Evolutionary conservation across 1,140 invertebrate genomes (phyloP), one percentile per base, ranked within the genome.

Genomic region (Orussus abietinus): DNA sequence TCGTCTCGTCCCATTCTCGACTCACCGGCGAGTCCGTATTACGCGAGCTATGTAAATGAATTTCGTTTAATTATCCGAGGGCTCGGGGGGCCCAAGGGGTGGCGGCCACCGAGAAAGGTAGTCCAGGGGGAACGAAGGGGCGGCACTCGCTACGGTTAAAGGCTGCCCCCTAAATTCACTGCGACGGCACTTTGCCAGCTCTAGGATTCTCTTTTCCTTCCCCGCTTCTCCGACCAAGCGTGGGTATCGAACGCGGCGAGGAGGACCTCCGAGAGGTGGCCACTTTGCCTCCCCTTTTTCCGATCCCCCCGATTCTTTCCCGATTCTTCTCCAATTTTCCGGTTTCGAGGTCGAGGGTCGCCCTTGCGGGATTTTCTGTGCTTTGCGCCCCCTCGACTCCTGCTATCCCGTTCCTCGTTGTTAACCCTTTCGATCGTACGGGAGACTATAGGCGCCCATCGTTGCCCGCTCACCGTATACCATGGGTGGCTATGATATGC

Each of bases 1-100:
- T 13, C 14, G 31, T 34, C 43, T 37, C 37, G 10, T 21, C 15
- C 25, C 10, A 11, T 44, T 19, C 40, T 17, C 32, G 13, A 29
- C 34, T 22, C 47, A 45, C 29, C 39, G 43, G 47, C 42, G 34
- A 36, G 42, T 48, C 50, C 54, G 61, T 66, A 69, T 70, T 70
- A 70, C 65, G 56, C 46, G 46, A 67, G 64, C 64, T 70, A 70
- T 70, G 67, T 68, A 70, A 70, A 70, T 70, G 67, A 70, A 70
- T 68, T 70, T 70, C 63, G 67, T 70, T 67, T 69, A 70, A 69
- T 70, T 70, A 68, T 65, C 57, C 45, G 48, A 46, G 51, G 46
- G 38, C 41, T 44, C 41, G 34, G 34, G 40, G 34, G 45, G 9
- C 10, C 30, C 22, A 40, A 26, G 38, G 37, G 19, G 20, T 48